phyloP scores from a whole-genome alignment of 2,888 invertebrate genomes.

The Apantesis nais region DNA sequence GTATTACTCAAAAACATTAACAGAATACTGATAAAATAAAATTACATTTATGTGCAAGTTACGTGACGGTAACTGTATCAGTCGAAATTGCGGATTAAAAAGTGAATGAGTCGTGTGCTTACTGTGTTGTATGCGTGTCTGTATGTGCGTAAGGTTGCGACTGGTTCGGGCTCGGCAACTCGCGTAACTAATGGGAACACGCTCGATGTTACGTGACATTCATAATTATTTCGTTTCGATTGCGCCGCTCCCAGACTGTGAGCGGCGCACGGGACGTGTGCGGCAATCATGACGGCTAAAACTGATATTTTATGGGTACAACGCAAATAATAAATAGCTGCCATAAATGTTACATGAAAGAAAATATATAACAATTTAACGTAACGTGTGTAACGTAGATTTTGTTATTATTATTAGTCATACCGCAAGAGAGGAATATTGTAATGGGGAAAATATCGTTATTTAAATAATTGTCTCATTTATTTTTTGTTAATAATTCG shows the following conservation, averaged over 20 bases:
- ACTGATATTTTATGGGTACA: constrained; percentile 12
- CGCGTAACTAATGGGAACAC: constrained; percentile 62
- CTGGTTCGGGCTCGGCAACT: constrained; percentile 34
- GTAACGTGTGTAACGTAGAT: neutral
- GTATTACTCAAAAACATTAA: neutral
- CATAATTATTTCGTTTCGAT: constrained; percentile 67
- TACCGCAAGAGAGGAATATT: neutral
- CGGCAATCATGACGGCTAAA: constrained; percentile 19
- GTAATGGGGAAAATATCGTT: too few relatives aligned
- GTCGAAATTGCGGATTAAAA: constrained; percentile 5
- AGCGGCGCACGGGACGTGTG: constrained; percentile 22
- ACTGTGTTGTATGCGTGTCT: constrained; percentile 28
- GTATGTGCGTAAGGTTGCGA: constrained; percentile 31
- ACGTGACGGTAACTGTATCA: neutral
- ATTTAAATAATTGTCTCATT: neutral
- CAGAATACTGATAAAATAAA: neutral
- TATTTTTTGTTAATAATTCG: neutral
- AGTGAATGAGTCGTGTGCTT: constrained; percentile 3
- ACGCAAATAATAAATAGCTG: neutral
- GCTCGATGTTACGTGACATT: constrained; percentile 67
- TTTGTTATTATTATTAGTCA: neutral
- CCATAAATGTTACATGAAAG: constrained; percentile 7
- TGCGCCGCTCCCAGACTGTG: constrained; percentile 30
- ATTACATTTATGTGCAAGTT: neutral
- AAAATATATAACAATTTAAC: constrained; percentile 1